Conservation (phyloP, 1,140 invertebrate species). For the Lerema accius region DNA sequence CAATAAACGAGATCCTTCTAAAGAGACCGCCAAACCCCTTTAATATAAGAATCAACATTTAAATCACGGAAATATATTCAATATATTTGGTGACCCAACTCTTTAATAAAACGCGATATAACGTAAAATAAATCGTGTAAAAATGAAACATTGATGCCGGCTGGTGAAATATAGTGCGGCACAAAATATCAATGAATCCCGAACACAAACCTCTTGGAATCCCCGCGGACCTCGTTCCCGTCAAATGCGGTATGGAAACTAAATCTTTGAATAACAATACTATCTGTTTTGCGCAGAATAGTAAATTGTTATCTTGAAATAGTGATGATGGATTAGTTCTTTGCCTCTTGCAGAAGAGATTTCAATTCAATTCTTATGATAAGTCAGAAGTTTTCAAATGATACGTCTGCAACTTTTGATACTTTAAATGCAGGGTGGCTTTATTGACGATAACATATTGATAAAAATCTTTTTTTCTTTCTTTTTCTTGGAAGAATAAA, state of each 20-base stretch:
- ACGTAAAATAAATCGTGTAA: conserved; percentile 15
- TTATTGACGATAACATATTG: too few species aligned
- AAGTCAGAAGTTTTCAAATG: too few species aligned
- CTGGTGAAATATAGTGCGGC: conserved; percentile 16
- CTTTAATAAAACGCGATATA: conserved; percentile 13
- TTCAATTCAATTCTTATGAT: too few species aligned
- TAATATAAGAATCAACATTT: neutral
- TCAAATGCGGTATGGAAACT: conserved; percentile 17
- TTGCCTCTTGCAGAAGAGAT: too few species aligned
- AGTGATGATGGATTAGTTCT: too few species aligned
- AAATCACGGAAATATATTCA: neutral
- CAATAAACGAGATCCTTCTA: too few species aligned
- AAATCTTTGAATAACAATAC: conserved; percentile 21
- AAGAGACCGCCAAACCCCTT: neutral
- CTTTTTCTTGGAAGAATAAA: too few species aligned
- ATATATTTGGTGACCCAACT: neutral
- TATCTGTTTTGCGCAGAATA: neutral
- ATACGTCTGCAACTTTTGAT: too few species aligned
- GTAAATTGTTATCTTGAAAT: neutral
- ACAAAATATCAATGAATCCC: conserved; percentile 29
- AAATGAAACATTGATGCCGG: conserved; percentile 20
- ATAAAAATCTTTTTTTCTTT: too few species aligned
- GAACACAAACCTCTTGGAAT: conserved; percentile 9
- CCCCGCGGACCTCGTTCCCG: conserved; percentile 1
- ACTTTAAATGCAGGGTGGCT: too few species aligned